Conservation (phyloP, 2,888 invertebrate genomes). For the Scaptodrosophila latifasciaeformis region DNA sequence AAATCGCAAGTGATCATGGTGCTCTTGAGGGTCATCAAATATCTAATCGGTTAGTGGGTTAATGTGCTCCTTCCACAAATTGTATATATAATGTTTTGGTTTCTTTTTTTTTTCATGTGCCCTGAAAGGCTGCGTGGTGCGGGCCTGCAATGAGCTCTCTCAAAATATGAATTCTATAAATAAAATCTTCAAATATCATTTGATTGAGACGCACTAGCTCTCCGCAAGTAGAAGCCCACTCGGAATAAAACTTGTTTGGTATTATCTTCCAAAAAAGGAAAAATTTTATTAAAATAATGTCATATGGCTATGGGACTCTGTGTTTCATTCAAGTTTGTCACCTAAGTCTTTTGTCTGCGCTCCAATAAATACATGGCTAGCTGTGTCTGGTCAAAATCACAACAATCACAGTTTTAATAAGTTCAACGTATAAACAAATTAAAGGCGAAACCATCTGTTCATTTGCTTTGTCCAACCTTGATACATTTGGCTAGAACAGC, state of each 20-base stretch:
- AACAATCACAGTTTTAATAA: too few species aligned
- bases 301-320: too few species aligned
- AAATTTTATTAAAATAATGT: too few species aligned
- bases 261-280: too few species aligned
- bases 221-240: too few species aligned
- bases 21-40: conserved; percentile 68
- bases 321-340: conserved; percentile 13
- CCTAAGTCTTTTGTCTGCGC: conserved; percentile 16
- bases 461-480: background rate
- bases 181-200: conserved; percentile 60
- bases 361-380: background rate
- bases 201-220: conserved; percentile 53
- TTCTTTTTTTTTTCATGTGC: too few species aligned
- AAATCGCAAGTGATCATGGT: conserved; percentile 53
- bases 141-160: conserved; percentile 59
- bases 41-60: conserved; percentile 68
- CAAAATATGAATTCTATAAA: conserved; percentile 57
- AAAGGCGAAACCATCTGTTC: too few species aligned
- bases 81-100: conserved; percentile 5
- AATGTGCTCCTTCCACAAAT: background rate
- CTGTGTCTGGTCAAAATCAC: too few species aligned
- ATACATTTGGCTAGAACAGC: background rate
- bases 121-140: conserved; percentile 61
- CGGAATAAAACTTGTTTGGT: too few species aligned
- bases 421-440: too few species aligned